Percentiles rank a stretch among this genome's conserved stretches.
Conservation (phyloP, 2,113 vertebrate genomes). For the Myanophis thanlyinensis region DNA sequence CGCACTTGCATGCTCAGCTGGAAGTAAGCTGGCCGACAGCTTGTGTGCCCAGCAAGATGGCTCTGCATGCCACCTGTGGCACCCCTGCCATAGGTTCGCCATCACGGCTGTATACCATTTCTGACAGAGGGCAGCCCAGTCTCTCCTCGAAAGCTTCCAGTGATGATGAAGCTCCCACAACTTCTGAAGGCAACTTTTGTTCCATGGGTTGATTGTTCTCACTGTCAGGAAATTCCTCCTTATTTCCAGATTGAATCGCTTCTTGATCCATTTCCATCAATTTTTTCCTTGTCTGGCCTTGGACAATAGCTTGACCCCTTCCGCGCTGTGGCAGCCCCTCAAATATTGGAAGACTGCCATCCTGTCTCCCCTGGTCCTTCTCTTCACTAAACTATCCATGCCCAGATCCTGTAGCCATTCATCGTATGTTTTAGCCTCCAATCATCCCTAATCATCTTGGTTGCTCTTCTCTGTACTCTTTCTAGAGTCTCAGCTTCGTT, state of each 20-base stretch:
- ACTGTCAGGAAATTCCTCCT: too few species aligned
- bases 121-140: too few species aligned
- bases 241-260: not conserved
- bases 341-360: not conserved
- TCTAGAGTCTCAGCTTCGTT: not conserved
- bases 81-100: too few species aligned
- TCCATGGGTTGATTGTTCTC: not conserved
- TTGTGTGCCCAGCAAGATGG: too few species aligned
- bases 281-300: not conserved
- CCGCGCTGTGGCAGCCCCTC: not conserved
- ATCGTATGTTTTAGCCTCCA: not conserved
- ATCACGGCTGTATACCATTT: too few species aligned
- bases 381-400: not conserved
- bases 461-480: not conserved
- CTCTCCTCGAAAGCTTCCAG: too few species aligned
- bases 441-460: not conserved
- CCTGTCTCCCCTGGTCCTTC: not conserved
- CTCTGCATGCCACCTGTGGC: too few species aligned
- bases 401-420: not conserved
- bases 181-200: too few species aligned
- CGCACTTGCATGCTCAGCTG: too few species aligned
- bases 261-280: not conserved
- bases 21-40: too few species aligned
- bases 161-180: too few species aligned
- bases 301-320: not conserved